A percentile compares a stretch with the other conserved stretches of the same genome.
These are phyloP conservation scores for Hypotaenidia okinawae DNA, from an alignment of 2,797 vertebrate species.

Conservation along the genomic window DNA sequence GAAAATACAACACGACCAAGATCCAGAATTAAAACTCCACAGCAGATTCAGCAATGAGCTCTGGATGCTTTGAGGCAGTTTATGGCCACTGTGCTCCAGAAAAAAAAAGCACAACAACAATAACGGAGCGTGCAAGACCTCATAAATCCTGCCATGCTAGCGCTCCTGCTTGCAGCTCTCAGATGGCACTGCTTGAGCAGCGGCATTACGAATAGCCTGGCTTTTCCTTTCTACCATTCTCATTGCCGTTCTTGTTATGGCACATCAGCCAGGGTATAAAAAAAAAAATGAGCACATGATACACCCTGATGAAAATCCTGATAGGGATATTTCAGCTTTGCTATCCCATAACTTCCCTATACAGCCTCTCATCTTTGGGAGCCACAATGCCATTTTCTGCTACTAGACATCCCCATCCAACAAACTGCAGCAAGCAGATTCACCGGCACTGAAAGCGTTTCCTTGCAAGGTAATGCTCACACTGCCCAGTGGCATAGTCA, in stretches of 20 bases:
- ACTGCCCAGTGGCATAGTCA: background rate
- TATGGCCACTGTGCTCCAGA: background rate
- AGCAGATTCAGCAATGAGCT: background rate
- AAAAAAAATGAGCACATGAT: background rate
- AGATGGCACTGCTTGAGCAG: background rate
- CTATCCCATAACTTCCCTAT: accelerated
- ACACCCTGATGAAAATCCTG: background rate
- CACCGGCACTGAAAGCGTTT: background rate
- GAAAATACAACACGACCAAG: background rate
- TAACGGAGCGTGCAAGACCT: background rate
- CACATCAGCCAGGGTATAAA: background rate
- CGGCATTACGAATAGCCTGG: background rate
- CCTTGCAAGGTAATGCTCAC: background rate
- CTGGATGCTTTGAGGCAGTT: background rate
- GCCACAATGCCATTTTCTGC: background rate
- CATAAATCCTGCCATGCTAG: background rate
- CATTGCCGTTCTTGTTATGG: background rate
- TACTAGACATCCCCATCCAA: background rate
- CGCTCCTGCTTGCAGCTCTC: background rate
- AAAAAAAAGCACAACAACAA: background rate
- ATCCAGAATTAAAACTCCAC: slow-evolving; percentile 20
- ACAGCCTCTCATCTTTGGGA: background rate
- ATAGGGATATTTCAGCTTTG: background rate
- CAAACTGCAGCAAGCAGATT: background rate
- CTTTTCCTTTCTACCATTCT: background rate